phyloP scores from a whole-genome alignment of 2,888 invertebrate genomes.

The Idaea dimidiata region DNA sequence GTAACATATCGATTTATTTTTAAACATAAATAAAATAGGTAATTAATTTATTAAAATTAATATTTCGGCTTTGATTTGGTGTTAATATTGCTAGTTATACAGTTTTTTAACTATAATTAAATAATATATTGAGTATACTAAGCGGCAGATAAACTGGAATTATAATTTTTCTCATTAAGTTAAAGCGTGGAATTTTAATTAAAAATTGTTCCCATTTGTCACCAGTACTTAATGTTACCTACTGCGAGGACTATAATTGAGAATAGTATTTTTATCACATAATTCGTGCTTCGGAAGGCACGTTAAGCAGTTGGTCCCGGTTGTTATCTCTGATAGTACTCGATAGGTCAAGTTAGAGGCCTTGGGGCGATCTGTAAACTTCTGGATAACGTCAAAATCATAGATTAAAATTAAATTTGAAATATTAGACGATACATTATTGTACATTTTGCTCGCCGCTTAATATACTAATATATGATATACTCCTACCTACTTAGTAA shows the following conservation, averaged over 20 bases:
- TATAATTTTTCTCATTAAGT: too few relatives aligned
- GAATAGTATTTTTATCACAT: too few relatives aligned
- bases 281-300: too few relatives aligned
- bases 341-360: too few relatives aligned
- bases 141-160: not conserved
- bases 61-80: conserved; percentile 7
- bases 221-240: too few relatives aligned
- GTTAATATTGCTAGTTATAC: not conserved
- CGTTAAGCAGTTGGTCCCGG: too few relatives aligned
- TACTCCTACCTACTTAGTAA: too few relatives aligned
- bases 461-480: not conserved
- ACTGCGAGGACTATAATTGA: too few relatives aligned
- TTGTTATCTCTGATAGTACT: too few relatives aligned
- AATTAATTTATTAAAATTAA: conserved; percentile 9
- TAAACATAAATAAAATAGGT: not conserved
- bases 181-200: too few relatives aligned
- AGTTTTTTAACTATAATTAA: not conserved
- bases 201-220: too few relatives aligned
- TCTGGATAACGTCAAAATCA: not conserved
- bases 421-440: not conserved
- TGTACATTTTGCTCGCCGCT: not conserved
- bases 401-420: not conserved
- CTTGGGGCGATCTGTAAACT: not conserved
- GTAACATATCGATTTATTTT: not conserved
- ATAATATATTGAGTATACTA: not conserved